Base-by-base conservation (phyloP, 2,113 vertebrate species). In the Nycticebus coucang region DNA sequence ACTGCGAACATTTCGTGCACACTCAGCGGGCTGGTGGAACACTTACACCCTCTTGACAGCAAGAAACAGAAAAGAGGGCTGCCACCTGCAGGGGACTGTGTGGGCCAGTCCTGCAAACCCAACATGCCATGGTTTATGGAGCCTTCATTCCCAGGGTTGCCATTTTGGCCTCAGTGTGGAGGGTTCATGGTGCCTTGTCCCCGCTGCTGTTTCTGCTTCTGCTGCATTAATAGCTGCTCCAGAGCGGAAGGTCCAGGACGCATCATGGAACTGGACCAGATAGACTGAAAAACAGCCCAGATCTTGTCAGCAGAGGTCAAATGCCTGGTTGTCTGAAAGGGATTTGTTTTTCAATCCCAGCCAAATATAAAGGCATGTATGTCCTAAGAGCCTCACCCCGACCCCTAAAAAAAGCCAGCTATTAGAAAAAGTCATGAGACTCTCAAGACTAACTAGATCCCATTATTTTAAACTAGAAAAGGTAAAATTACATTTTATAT, bases 231-330 rank as follows among this genome's bases (percentile, higher is more conserved):
- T 98, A 99, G 99, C 99, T 99, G 99, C 99, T 99, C 99, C 99
- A 99, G 98, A 62, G 99, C 99, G 21, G 99, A 99, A 50, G 99
- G 99, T 97, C 99, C 99, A 6, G 99, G 99, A 96, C 99, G 99
- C 99, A 99, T 99, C 99, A 99, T 99, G 97, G 99, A 99, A 98
- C 99, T 99, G 88, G 99, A 99, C 99, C 99, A 99, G 98, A 99
- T 99, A n/a, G 99, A 99, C 99, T 99, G 95, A 79, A 98, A 97
- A 95, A 97, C 81, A 98, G 96, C 89, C 97, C 95, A 95, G 64
- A 83, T 33, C 83, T 79, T 59, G 79, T 98, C 89, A 97, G 64
- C 78, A 91, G 68, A 78, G 74, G 50, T 53, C 87, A 93, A 68
- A 64, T 17, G 97, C 41, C 89, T 81, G 24, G 24, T 28, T 26